These are phyloP conservation scores for Sciurus carolinensis DNA, from an alignment of 2,797 vertebrate species.

Conservation along the genomic window DNA sequence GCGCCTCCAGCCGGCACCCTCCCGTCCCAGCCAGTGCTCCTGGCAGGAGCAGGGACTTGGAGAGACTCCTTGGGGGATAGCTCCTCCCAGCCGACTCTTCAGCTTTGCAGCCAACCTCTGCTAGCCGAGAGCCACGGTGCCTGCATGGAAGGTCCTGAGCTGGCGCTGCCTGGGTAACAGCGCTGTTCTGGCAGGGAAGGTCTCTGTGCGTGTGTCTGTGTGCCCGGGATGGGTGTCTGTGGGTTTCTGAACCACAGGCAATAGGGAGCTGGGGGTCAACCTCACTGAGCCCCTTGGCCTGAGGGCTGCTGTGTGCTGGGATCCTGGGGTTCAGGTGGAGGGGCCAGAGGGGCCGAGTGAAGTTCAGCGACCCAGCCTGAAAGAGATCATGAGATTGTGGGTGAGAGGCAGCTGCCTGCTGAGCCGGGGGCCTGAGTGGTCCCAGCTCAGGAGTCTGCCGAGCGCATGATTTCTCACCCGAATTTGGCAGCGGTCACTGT, in stretches of 20 bases:
- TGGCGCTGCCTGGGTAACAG: no score
- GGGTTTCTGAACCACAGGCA: not conserved
- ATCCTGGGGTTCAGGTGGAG: not conserved
- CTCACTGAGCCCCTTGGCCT: not conserved
- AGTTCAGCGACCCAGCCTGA: not conserved
- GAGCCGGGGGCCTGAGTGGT: not conserved
- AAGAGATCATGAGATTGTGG: not conserved
- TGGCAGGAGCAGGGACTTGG: not conserved
- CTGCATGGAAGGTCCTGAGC: not conserved
- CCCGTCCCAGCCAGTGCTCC: not conserved
- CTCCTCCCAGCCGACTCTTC: not conserved
- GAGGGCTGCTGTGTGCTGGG: not conserved
- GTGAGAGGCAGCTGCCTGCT: not conserved
- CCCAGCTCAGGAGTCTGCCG: not conserved
- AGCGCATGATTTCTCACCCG: not conserved
- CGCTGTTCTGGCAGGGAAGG: no score
- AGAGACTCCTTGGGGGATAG: not conserved
- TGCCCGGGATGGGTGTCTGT: not conserved
- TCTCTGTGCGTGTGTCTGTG: accelerated
- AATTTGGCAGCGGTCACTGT: not conserved
- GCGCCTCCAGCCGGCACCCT: not conserved
- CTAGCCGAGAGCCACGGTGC: not conserved
- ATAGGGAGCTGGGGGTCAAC: not conserved
- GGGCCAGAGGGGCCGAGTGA: no score
- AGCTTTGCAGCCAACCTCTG: not conserved